Evolutionary conservation across 2,113 vertebrate genomes (phyloP), one percentile per base, ranked within the genome.

Genomic region (Clupea harengus): DNA sequence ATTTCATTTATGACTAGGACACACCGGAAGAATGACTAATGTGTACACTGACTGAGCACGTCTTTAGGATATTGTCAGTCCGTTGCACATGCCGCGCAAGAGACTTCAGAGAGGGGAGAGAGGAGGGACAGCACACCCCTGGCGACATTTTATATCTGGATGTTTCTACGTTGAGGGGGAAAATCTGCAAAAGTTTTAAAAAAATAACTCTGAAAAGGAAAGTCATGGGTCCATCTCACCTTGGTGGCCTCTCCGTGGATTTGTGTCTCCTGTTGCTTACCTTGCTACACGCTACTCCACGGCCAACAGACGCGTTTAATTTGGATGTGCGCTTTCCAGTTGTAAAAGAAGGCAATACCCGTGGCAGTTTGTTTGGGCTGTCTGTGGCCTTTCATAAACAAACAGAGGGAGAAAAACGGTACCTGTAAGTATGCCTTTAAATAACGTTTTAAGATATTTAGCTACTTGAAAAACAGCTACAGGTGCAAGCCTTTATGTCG

Each of bases 311-410:
- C n/a, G 78, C 82, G 28, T 96, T 96, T 88, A 97, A 97, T 92
- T 90, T 97, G 92, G 96, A 96, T 90, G 93, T 93, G 39, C 89
- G 87, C 49, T 95, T 95, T 90, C 89, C 96, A 44, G 91, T 96
- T 17, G 90, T 96, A 45, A 97, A 97, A 89, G 92, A 94, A 86
- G 95, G 95, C 8, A 18, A 50, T 83, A 93, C 90, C 28, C 87
- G 85, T 0, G 92, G 90, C 32, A 95, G 95, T 85, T 92, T 96
- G 83, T 97, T 97, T 75, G 96, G 96, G 15, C 94, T 96, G 90
- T 96, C 96, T 1, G 96, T 96, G 60, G 94, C 96, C 32, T 92
- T 96, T 83, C 96, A 96, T 85, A 93, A 92, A 81, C 96, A 96
- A 85, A 92, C 90, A 1, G 87, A 92, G 49, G 89, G 90, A 60